Base-by-base conservation (phyloP, 1,140 invertebrate genomes). In the Meloidogyne floridensis region DNA sequence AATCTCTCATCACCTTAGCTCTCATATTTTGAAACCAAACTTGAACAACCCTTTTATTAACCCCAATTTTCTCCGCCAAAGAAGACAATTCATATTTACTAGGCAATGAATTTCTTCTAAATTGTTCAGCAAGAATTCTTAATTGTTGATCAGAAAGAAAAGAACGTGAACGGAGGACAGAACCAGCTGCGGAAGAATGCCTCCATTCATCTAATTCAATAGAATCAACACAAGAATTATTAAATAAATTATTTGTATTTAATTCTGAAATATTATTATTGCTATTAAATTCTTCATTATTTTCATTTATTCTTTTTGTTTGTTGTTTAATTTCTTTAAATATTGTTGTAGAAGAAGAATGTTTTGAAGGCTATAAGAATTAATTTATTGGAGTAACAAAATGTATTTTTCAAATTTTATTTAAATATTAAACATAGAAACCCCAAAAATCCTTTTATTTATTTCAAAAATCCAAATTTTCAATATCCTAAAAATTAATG, bases 11-110 rank as follows among this genome's bases (percentile, higher is more conserved):
- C n/a, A 65, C 59, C 59, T 96, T 93, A 0, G 96, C 96, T 77
- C 96, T 93, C 86, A 95, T 96, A 91, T 98, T 98, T 92, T 98
- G 97, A 90, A 98, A 98, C 96, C 97, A 98, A 4, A 93, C 93
- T 91, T 98, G 96, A 7, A 98, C 95, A 3, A 98, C 96, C 72
- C 96, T 92, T 56, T 95, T 94, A 53, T 95, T 93, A 84, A 98
- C 94, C 51, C 95, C 94, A 75, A 98, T 94, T 84, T 94, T 93
- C 59, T 95, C 93, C 0, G 96, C 95, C 86, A 98, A 95, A 88
- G 93, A 93, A 20, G 93, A 93, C 84, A 98, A 93, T 89, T 98
- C 95, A 84, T 97, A 95, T 75, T 96, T 94, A 87, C 95, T 95
- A 2, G 97, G 96, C 76, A 95, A 92, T 0, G 95, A 94, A 91